These are phyloP conservation scores for Dendropsophus ebraccatus DNA, from an alignment of 2,113 vertebrate species.

Conservation along the genomic window DNA sequence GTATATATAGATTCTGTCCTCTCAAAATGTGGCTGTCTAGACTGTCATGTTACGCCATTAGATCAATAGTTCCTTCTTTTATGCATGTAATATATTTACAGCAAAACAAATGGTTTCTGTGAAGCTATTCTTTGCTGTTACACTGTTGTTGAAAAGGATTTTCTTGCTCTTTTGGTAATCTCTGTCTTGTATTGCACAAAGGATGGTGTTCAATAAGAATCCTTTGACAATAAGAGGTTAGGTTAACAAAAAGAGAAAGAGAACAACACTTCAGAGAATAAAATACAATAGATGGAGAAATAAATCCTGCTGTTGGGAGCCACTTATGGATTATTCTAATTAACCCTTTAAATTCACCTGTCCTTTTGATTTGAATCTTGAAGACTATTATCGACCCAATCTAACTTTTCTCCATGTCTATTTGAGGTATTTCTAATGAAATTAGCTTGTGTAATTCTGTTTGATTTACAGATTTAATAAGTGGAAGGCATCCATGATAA, in stretches of 20 bases:
- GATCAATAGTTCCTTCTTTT: constrained; percentile 28
- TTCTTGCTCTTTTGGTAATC: constrained; percentile 50
- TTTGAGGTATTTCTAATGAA: neutral
- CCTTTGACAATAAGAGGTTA: constrained; percentile 50
- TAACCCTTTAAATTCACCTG: constrained; percentile 38
- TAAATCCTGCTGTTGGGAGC: constrained; percentile 45
- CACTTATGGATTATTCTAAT: constrained; percentile 48
- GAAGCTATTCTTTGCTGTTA: constrained; percentile 16
- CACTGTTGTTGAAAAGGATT: constrained; percentile 33
- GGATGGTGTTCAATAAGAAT: constrained; percentile 46
- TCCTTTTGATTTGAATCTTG: constrained; percentile 34
- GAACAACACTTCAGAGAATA: constrained; percentile 45
- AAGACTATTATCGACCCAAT: constrained; percentile 31
- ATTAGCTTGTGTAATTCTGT: constrained; percentile 5
- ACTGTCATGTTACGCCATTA: neutral
- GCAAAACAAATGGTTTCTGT: constrained; percentile 34
- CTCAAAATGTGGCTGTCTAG: constrained; percentile 2
- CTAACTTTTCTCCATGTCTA: constrained; percentile 11
- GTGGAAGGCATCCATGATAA: neutral
- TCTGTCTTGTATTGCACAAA: constrained; percentile 47
- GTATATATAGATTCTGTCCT: neutral
- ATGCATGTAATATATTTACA: constrained; percentile 26
- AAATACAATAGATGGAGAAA: constrained; percentile 46
- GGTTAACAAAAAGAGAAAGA: constrained; percentile 49
- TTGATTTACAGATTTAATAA: constrained; percentile 26